Conservation (phyloP, 2,797 vertebrate genomes). For the Rhinoraja longicauda region DNA sequence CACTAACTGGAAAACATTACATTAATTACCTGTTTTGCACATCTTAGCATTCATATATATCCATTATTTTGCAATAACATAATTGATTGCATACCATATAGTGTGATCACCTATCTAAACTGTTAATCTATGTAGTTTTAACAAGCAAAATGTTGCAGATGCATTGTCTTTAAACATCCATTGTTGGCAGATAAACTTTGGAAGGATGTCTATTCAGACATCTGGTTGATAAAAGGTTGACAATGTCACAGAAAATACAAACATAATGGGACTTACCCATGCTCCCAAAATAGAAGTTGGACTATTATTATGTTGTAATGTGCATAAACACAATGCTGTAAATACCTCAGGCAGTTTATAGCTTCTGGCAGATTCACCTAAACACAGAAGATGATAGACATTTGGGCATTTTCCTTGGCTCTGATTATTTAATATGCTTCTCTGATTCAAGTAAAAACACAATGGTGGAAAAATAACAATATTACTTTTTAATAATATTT, state of each 20-base stretch:
- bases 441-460: constrained; percentile 1
- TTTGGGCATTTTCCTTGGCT: neutral
- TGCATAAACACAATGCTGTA: constrained; percentile 13
- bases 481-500: constrained; percentile 57
- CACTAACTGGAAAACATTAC: neutral
- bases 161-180: neutral
- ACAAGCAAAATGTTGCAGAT: constrained; percentile 1
- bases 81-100: neutral
- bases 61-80: constrained; percentile 5
- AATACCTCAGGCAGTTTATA: neutral
- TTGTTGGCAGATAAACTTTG: neutral
- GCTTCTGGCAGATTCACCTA: constrained; percentile 27
- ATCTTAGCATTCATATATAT: neutral
- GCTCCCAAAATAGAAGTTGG: neutral
- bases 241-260: neutral
- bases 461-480: constrained; percentile 44
- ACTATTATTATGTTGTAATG: constrained; percentile 9
- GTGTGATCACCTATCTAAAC: neutral
- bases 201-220: neutral
- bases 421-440: neutral
- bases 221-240: neutral
- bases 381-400: constrained; percentile 14
- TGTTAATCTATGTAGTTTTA: constrained; percentile 11
- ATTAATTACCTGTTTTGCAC: neutral
- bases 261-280: neutral